Base-by-base conservation (phyloP, 1,140 invertebrate genomes). In the Ooceraea biroi region DNA sequence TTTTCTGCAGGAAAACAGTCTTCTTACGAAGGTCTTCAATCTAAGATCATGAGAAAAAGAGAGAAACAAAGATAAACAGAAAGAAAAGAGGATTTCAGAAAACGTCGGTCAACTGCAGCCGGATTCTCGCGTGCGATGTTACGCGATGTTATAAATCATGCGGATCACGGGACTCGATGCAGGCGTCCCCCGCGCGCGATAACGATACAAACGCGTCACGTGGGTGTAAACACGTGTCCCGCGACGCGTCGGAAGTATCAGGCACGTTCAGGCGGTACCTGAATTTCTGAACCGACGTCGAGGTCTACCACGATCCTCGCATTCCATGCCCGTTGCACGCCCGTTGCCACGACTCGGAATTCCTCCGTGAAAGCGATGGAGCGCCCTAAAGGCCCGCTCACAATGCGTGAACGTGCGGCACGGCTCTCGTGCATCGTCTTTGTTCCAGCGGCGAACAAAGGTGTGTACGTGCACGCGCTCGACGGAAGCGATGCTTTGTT, bases 261-360 rank as follows among this genome's bases (percentile, higher is more conserved):
- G 55, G 48, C n/a, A 10, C 57, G 50, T n/a, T n/a, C n/a, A n/a
- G 69, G 36, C 2, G 50, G 66, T 63, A 71, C 30, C 46, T 88
- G 78, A 86, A 89, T 88, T 87, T 89, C 76, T n/a, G n/a, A n/a
- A n/a, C n/a, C n/a, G n/a, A n/a, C 44, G 27, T 80, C 86, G 78
- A 80, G 87, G 84, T 65, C 46, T 80, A 78, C 68, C 82, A 78
- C 78, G 46, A 66, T 82, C 85, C 84, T 82, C 72, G 87, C 89
- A 87, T 90, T 88, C 87, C 89, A 80, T 82, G 60, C 84, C 73
- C 83, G 89, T 88, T 90, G 84, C 86, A 86, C 87, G 84, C 85
- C 48, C n/a, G 60, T n/a, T n/a, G 58, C 41, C 73, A 73, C 82
- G 69, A 87, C 85, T 88, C 17, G 52, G 61, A 82, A 88, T 88